Evolutionary conservation across 2,113 vertebrate genomes (phyloP).

Genomic region (Anarrhichthys ocellatus): DNA sequence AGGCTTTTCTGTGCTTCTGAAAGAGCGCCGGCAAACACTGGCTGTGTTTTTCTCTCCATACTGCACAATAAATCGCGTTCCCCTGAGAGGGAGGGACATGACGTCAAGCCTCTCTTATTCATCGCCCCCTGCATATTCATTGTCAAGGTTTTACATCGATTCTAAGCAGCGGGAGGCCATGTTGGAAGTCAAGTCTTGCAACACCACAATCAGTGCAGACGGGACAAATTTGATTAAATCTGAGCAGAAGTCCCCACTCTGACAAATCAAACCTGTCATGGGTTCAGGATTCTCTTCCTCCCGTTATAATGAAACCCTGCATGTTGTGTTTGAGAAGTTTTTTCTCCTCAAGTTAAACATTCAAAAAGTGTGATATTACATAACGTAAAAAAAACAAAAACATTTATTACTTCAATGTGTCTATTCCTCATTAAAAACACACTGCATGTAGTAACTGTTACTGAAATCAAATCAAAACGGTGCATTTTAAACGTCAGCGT

Average conservation of each 20-base stretch:
- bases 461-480: neutral
- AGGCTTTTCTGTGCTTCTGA: slow-evolving; percentile 54
- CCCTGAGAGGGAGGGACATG: slow-evolving; percentile 64
- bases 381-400: neutral
- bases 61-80: slow-evolving; percentile 68
- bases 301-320: neutral
- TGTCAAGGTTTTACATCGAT: slow-evolving; percentile 54
- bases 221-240: slow-evolving; percentile 9
- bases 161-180: slow-evolving; percentile 12
- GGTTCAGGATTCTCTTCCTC: neutral
- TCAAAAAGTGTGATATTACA: neutral
- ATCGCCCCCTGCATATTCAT: slow-evolving; percentile 64
- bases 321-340: neutral
- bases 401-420: neutral
- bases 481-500: neutral
- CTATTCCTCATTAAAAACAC: neutral
- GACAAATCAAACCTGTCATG: slow-evolving; percentile 19
- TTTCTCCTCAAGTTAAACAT: neutral
- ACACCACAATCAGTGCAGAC: slow-evolving; percentile 8
- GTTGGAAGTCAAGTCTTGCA: slow-evolving; percentile 32
- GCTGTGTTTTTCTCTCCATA: slow-evolving; percentile 55
- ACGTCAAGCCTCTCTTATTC: slow-evolving; percentile 73
- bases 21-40: slow-evolving; percentile 51
- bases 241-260: slow-evolving; percentile 19
- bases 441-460: neutral